Base-by-base conservation (phyloP, 2,888 invertebrate species). In the Oscheius sp. region DNA sequence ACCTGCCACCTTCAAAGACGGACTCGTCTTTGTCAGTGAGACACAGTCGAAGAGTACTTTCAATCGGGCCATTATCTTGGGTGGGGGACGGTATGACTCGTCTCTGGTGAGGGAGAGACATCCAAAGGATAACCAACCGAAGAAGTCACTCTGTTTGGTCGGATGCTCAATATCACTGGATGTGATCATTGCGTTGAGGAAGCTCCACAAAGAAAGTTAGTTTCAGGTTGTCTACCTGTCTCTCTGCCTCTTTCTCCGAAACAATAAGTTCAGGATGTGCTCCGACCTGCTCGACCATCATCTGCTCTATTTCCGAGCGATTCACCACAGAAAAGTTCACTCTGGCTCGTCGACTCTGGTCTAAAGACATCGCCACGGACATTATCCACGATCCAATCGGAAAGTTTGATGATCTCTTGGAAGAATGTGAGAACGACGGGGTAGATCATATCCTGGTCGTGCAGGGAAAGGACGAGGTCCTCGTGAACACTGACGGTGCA, bases 1-100 rank as follows among this genome's bases (percentile, higher is more conserved):
- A n/a, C 81, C 83, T 5, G 35, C 73, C 13, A 79, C 80, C 0
- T 85, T 85, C 75, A 72, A 66, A 2, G 82, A 84, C 58, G 85
- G 85, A 0, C 66, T 85, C 1, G 73, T 84, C 10, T 85, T 85
- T 42, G 60, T 63, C 32, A 77, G 70, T 1, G 76, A 78, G 42
- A 65, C 53, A n/a, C 29, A 32, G 5, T 9, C 32, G 9, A 76
- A 76, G 53, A 63, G 42, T 1, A n/a, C 50, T n/a, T 13, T 21
- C 2, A 35, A 11, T 11, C 13, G 57, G 11, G 42, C 50, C 9
- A 21, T 70, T 2, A 59, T 70, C n/a, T 4, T 74, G n/a, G 74
- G 63, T 21, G 74, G 74, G 50, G 74, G 83, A 0, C 68, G 83
- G 55, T 83, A 80, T 57, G 83, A 83, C 51, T 76, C 78, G n/a